Percentiles rank a stretch among this genome's conserved stretches.
Evolutionary conservation across 2,113 vertebrate species (phyloP).

Genomic region (Galbula dea): DNA sequence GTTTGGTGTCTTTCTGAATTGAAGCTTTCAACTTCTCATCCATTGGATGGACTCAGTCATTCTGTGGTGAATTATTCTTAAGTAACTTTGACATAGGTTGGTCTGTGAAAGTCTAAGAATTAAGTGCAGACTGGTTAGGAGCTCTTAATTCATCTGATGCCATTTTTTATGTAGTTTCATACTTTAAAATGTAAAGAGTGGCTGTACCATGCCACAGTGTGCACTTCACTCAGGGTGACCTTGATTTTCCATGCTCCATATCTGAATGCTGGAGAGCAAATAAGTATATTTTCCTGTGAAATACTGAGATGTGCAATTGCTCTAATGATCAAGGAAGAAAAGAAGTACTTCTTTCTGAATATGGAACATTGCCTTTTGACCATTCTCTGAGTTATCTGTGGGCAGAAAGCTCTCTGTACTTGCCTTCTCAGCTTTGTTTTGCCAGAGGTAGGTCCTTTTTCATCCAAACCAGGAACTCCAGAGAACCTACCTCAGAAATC

Average conservation of each 20-base stretch:
- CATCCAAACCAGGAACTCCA: background rate
- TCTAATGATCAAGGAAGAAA: background rate
- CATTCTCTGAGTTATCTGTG: background rate
- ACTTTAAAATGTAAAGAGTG: background rate
- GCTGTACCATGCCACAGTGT: accelerated
- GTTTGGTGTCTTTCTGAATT: background rate
- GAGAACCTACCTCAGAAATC: background rate
- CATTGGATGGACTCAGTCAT: background rate
- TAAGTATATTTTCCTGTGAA: background rate
- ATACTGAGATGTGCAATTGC: background rate
- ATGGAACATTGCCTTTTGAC: background rate
- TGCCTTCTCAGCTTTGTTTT: background rate
- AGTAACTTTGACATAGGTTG: background rate
- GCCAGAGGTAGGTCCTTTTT: background rate
- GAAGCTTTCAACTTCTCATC: background rate
- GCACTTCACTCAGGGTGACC: background rate
- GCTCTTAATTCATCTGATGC: background rate
- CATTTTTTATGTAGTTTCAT: background rate
- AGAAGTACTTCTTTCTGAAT: background rate
- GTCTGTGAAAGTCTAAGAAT: background rate
- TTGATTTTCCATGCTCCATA: background rate
- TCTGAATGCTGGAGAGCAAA: background rate
- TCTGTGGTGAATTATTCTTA: background rate
- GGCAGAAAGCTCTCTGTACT: background rate
- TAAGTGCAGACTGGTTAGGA: background rate